Evolutionary conservation across 2,797 vertebrate genomes (phyloP).

Genomic region (Tachyglossus aculeatus): DNA sequence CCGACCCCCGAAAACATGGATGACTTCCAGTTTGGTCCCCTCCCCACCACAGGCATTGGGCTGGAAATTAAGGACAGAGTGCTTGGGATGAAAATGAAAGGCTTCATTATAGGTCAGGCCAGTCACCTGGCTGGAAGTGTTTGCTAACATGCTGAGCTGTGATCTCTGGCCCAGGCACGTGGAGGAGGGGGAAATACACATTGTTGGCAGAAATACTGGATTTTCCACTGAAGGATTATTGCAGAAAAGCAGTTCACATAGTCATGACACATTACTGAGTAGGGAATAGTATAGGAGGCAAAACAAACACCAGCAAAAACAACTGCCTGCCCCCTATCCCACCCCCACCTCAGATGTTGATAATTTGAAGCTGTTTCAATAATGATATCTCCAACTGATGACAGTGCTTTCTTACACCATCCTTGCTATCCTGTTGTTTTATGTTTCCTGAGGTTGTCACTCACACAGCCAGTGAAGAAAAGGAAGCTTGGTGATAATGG

Average conservation of each 20-base stretch:
- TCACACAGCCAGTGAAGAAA: conserved; percentile 50
- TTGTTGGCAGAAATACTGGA: conserved; percentile 58
- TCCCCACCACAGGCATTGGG: too few relatives aligned
- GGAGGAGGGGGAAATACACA: conserved; percentile 56
- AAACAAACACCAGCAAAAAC: conserved; percentile 68
- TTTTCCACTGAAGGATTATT: conserved; percentile 72
- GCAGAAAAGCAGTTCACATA: conserved; percentile 74
- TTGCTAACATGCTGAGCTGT: conserved; percentile 41
- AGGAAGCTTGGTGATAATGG: conserved; percentile 60
- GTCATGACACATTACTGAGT: conserved; percentile 71
- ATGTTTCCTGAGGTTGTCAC: conserved; percentile 51
- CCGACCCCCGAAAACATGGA: too few relatives aligned
- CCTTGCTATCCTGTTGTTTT: conserved; percentile 56
- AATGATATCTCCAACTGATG: conserved; percentile 68
- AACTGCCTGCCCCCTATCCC: conserved; percentile 37
- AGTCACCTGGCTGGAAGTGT: conserved; percentile 1
- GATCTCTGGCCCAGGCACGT: conserved; percentile 39
- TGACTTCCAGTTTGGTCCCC: too few relatives aligned
- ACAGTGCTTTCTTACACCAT: conserved; percentile 59
- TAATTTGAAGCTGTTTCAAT: conserved; percentile 75
- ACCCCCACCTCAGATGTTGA: conserved; percentile 56
- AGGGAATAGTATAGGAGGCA: conserved; percentile 65
- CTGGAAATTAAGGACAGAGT: conserved; percentile 2
- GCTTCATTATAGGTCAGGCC: neutral
- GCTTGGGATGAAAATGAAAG: neutral